Evolutionary conservation across 2,888 invertebrate species (phyloP), one percentile per base, ranked within the genome.

Genomic region (Pandemis corylana): DNA sequence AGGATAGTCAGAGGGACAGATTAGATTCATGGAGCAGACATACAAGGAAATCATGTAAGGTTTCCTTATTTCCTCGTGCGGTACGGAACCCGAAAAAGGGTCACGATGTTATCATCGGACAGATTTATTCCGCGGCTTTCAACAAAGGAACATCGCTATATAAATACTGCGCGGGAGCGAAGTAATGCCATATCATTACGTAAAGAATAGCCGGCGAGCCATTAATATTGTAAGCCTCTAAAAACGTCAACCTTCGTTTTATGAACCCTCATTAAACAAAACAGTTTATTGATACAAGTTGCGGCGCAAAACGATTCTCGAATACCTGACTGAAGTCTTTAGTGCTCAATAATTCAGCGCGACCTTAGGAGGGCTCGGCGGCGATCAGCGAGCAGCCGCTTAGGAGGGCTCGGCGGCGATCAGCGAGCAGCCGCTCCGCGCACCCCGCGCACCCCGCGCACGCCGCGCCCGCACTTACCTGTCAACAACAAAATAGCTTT

Each of bases 251-350:
- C 67, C 66, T 59, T 69, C 46, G 63, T 49, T 59, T 59, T 72
- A 72, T 49, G 68, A 59, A 63, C 56, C 72, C 49, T 73, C 13
- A 64, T 51, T 41, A 42, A 65, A 68, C 65, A 56, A 59, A 69
- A 59, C 73, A 68, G 68, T 73, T 73, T 73, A 69, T 69, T 44
- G 68, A 49, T 41, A 42, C 46, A 64, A 73, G 73, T 73, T 56
- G 41, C 56, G 20, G 56, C 64, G 49, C 49, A 69, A 65, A 72
- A 61, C 72, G 67, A 28, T 36, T 49, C 59, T 63, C 49, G 15
- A 59, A 69, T 73, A 20, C 28, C 28, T 28, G 65, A 69, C 41
- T 68, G 63, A 66, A 56, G 65, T 71, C 64, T 56, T 53, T 42
- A 44, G 71, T 65, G 46, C 41, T 69, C 68, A 65, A 68, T 73